These are phyloP conservation scores for Trichonephila inaurata DNA, from an alignment of 1,140 invertebrate genomes.

Conservation along the genomic window DNA sequence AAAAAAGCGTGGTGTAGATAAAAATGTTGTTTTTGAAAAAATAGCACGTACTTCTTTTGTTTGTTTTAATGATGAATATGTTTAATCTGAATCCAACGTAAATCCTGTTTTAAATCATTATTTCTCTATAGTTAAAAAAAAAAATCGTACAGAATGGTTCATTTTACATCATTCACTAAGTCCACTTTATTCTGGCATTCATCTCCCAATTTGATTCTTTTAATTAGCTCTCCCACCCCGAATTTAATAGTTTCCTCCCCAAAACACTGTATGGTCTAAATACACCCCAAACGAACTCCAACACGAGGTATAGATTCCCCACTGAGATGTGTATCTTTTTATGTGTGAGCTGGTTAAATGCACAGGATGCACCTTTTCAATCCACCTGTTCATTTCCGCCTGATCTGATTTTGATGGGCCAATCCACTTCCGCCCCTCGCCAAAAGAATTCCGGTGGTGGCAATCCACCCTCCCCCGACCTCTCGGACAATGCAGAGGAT, in stretches of 20 bases:
- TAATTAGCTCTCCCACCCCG: background rate
- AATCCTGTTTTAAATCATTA: too few species aligned
- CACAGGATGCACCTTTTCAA: slow-evolving; percentile 47
- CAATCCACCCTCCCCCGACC: background rate
- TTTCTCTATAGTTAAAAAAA: too few species aligned
- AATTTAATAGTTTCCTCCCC: slow-evolving; percentile 33
- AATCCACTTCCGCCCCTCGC: slow-evolving; percentile 38
- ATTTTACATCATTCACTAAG: too few species aligned
- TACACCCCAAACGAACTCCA: background rate
- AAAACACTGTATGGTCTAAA: background rate
- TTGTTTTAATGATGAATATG: too few species aligned
- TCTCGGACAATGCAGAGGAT: slow-evolving; percentile 64
- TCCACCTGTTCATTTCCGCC: slow-evolving; percentile 65
- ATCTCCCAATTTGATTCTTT: background rate
- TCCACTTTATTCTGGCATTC: background rate
- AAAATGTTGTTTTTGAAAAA: too few species aligned
- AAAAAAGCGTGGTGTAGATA: too few species aligned
- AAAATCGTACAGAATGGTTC: too few species aligned
- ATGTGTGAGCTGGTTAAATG: slow-evolving; percentile 8
- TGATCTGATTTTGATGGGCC: slow-evolving; percentile 61
- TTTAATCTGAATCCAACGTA: too few species aligned
- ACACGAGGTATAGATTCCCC: background rate
- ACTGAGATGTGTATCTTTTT: background rate
- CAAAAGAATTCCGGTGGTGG: background rate
- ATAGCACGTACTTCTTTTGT: too few species aligned